Evolutionary conservation across 2,113 vertebrate genomes (phyloP), one percentile per base, ranked within the genome.

Genomic region (Aplodontia rufa): DNA sequence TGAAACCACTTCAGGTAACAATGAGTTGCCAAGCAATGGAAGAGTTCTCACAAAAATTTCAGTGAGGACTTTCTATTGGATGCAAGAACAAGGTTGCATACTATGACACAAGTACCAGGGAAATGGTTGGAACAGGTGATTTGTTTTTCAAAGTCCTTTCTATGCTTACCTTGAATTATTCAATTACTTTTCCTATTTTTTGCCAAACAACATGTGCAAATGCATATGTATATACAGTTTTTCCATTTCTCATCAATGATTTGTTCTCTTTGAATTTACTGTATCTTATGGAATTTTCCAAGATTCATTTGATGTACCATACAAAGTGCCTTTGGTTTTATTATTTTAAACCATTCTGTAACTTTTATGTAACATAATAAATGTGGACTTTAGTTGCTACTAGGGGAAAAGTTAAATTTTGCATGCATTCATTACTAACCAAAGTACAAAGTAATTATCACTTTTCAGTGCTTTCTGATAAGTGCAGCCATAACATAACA

Each of bases 371-470:
- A 98, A 97, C 87, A 93, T 97, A 98, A 98, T 98, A 98, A 98
- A 98, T 97, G 91, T 97, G 90, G 93, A 97, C 96, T 98, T 98
- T 97, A 98, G 98, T 98, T 98, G 97, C 97, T 98, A 98, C 98
- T 97, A 94, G 97, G 96, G 93, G 97, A 98, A 97, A 95, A 98
- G 96, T 98, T 98, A 97, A 97, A 98, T 98, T 98, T 98, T 97
- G 80, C 93, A 97, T 97, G 96, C 96, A 97, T 98, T 98, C 96
- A 93, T 97, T 98, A 97, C 96, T 96, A 98, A 98, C 64, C 66
- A 60, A 98, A 97, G 97, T 98, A 98, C 93, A 97, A 98, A 98
- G 96, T 98, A 98, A 98, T 99, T 98, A 98, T 98, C 97, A 97
- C 96, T 98, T 98, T 98, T 97, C 98, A 98, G 8, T 97, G 96